Evolutionary conservation across 2,113 vertebrate species (phyloP).

Genomic region (Otis tarda): DNA sequence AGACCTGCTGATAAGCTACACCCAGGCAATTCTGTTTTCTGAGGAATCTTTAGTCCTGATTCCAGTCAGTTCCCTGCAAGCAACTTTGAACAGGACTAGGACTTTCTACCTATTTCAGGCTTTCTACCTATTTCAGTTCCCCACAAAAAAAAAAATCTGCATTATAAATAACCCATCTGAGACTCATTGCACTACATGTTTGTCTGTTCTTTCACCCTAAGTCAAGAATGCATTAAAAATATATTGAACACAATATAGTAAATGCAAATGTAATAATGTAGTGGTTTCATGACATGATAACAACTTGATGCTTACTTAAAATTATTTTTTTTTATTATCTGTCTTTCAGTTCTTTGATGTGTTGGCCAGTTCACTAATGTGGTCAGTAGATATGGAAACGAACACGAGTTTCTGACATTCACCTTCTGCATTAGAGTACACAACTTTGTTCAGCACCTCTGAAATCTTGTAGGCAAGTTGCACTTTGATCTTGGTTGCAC

Average conservation of each 20-base stretch:
- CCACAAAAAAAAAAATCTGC: neutral
- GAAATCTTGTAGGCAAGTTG: neutral
- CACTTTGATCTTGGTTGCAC: neutral
- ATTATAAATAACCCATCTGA: neutral
- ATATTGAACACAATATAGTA: neutral
- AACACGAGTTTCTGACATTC: neutral
- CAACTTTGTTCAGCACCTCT: neutral
- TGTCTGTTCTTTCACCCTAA: neutral
- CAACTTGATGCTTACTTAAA: neutral
- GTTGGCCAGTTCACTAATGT: neutral
- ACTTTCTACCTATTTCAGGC: neutral
- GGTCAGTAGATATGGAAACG: neutral
- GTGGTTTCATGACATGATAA: neutral
- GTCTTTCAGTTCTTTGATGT: neutral
- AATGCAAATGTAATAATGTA: neutral
- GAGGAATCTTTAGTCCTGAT: neutral
- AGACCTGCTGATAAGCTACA: neutral
- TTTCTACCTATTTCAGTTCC: neutral
- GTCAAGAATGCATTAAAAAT: neutral
- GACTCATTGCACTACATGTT: neutral
- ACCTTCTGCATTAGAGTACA: neutral
- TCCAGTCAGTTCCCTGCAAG: neutral
- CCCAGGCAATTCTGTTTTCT: neutral
- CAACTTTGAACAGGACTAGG: neutral
- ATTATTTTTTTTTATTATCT: neutral